These are phyloP conservation scores for Intellagama lesueurii DNA, from an alignment of 2,797 vertebrate genomes.

Conservation along the genomic window DNA sequence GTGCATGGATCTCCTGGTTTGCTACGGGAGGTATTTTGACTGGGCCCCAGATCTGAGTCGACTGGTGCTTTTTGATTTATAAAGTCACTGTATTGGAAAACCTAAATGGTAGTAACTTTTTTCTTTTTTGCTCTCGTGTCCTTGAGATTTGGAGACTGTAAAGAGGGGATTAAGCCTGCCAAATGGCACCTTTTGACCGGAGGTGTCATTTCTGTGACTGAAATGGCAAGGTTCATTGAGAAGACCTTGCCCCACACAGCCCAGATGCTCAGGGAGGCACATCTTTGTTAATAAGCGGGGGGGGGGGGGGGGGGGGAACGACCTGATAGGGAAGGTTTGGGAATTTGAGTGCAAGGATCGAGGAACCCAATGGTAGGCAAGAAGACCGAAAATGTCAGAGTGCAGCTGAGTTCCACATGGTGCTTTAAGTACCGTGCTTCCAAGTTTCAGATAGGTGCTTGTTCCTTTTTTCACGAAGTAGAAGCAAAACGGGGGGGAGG, in stretches of 20 bases:
- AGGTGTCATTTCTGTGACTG: too few relatives aligned
- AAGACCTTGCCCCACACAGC: too few relatives aligned
- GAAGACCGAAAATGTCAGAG: neutral
- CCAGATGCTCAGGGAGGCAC: too few relatives aligned
- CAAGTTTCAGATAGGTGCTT: neutral
- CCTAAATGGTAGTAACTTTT: too few relatives aligned
- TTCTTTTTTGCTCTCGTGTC: too few relatives aligned
- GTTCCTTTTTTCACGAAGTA: neutral
- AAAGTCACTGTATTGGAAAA: too few relatives aligned
- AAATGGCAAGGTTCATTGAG: neutral
- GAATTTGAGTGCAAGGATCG: neutral
- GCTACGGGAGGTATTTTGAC: neutral
- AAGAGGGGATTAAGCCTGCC: too few relatives aligned
- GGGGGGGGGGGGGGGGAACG: fast-evolving
- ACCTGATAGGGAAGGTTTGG: neutral
- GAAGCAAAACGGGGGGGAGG: neutral
- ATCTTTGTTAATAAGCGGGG: neutral
- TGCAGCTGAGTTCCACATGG: neutral
- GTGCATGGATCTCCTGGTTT: too few relatives aligned
- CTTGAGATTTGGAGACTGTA: too few relatives aligned
- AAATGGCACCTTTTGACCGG: too few relatives aligned
- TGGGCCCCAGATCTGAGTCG: too few relatives aligned
- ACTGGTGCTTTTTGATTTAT: too few relatives aligned
- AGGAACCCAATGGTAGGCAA: neutral
- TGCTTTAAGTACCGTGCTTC: neutral